Percentiles rank a stretch among this genome's conserved stretches.
Evolutionary conservation across 2,797 vertebrate genomes (phyloP).

Genomic region (Oreochromis grahami): DNA sequence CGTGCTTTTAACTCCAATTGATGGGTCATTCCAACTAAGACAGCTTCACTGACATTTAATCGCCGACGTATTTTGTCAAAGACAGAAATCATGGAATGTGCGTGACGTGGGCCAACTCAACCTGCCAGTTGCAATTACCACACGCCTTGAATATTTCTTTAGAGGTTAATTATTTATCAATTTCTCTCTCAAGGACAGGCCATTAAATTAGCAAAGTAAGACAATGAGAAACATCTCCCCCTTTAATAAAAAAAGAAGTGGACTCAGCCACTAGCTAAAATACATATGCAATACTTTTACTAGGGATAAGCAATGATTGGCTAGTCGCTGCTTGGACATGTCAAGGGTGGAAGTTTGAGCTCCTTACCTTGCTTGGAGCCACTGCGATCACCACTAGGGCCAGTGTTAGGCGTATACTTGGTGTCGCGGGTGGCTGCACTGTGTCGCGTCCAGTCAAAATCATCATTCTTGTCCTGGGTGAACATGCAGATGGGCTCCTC

Average conservation of each 20-base stretch:
- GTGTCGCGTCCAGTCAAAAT: constrained; percentile 97
- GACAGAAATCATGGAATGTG: neutral
- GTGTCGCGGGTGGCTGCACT: constrained; percentile 94
- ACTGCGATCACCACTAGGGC: constrained; percentile 87
- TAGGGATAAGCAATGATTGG: neutral
- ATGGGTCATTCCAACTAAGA: neutral
- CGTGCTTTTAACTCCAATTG: neutral
- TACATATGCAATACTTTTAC: neutral
- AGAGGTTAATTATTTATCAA: neutral
- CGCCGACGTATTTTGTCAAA: neutral
- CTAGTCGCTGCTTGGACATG: neutral
- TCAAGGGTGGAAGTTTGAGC: neutral
- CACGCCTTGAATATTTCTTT: neutral
- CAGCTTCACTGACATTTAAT: neutral
- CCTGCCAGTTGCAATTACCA: neutral
- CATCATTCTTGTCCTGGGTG: constrained; percentile 95
- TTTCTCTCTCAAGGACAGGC: neutral
- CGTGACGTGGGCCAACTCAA: neutral
- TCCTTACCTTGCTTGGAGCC: constrained; percentile 94
- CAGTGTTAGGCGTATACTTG: constrained; percentile 97
- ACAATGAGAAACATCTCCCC: neutral
- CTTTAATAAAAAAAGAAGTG: neutral
- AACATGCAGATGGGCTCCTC: constrained; percentile 96
- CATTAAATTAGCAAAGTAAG: neutral
- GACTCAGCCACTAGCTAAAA: neutral